phyloP scores from a whole-genome alignment of 2,113 vertebrate species.

The Melanocharis versteri region DNA sequence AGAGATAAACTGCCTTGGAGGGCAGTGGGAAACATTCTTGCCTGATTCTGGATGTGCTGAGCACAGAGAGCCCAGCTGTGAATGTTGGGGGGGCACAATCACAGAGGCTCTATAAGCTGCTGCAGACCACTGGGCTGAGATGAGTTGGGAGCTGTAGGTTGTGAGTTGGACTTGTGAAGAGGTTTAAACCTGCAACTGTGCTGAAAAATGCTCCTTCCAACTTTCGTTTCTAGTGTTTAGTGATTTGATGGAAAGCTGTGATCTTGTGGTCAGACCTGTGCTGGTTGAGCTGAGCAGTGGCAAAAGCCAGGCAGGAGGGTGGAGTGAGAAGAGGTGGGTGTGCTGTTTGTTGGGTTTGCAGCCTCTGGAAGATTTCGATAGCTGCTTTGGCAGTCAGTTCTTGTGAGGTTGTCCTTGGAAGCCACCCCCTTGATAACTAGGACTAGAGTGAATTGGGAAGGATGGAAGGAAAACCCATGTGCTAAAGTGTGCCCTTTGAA shows the following conservation, averaged over 20 bases:
- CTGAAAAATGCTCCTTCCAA: neutral
- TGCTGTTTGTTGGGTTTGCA: neutral
- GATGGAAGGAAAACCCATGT: neutral
- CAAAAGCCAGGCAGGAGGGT: neutral
- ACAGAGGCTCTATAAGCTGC: neutral
- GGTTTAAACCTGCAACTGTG: neutral
- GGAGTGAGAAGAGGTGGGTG: neutral
- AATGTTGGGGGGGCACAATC: neutral
- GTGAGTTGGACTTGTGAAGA: neutral
- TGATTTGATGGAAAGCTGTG: neutral
- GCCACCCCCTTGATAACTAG: neutral
- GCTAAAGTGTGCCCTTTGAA: neutral
- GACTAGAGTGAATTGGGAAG: neutral
- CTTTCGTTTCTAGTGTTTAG: neutral
- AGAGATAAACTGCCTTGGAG: neutral
- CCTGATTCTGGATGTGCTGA: neutral
- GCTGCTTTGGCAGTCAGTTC: neutral
- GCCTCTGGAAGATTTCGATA: neutral
- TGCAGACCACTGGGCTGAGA: neutral
- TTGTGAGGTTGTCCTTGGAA: neutral
- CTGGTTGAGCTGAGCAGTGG: neutral
- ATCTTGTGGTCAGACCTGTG: neutral
- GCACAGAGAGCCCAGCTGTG: neutral
- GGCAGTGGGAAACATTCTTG: neutral
- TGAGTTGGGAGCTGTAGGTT: neutral